phyloP scores from a whole-genome alignment of 2,888 invertebrate genomes.

The Papilio protenor region DNA sequence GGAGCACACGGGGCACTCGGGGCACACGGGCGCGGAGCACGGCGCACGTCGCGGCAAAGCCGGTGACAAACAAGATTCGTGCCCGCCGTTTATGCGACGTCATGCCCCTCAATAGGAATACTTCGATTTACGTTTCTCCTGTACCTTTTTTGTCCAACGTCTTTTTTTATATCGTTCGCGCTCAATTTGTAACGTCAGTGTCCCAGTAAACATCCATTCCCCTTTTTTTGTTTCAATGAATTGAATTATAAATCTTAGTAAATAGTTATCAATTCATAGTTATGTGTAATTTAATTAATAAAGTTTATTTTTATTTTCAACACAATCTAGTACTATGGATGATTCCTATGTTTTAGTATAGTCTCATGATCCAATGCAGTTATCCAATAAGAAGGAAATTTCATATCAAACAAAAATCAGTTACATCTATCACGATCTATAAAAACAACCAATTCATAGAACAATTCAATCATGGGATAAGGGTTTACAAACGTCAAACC shows the following conservation, averaged over 20 bases:
- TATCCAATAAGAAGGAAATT: background rate
- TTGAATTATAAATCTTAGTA: constrained; percentile 2
- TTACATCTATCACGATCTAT: background rate
- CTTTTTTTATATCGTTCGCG: constrained; percentile 65
- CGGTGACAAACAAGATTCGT: constrained; percentile 82
- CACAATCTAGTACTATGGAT: background rate
- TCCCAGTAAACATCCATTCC: constrained; percentile 44
- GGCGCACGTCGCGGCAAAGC: constrained; percentile 50
- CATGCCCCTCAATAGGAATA: constrained; percentile 81
- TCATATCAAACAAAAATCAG: background rate
- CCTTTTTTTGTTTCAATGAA: constrained; percentile 39
- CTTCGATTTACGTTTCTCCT: constrained; percentile 74
- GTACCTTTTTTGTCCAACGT: constrained; percentile 68
- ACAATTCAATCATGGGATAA: constrained; percentile 70
- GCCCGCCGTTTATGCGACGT: constrained; percentile 77
- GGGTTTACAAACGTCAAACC: constrained; percentile 41
- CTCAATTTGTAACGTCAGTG: constrained; percentile 60
- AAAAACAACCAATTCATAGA: constrained; percentile 59
- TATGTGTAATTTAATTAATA: background rate
- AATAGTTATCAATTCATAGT: background rate
- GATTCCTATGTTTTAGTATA: too few relatives aligned
- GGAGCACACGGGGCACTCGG: constrained; percentile 27
- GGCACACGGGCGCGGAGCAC: constrained; percentile 28
- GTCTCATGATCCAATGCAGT: background rate
- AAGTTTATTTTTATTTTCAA: background rate